Evolutionary conservation across 2,797 vertebrate genomes (phyloP).

Genomic region (Sternarchorhynchus goeldii): DNA sequence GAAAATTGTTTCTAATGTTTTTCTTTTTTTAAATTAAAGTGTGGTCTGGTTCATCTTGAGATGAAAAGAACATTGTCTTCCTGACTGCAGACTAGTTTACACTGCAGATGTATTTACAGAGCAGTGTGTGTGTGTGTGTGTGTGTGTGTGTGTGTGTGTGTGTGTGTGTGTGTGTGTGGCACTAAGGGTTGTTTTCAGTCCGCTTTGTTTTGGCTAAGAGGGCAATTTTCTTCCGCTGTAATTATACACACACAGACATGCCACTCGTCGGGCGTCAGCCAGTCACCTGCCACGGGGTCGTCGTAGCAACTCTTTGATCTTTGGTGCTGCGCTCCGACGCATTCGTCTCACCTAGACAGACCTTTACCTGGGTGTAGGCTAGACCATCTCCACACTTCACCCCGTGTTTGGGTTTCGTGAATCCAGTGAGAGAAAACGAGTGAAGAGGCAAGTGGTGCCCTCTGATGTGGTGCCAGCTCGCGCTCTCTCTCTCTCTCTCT

Average conservation of each 20-base stretch:
- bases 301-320: constrained; percentile 44
- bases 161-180: background rate
- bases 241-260: constrained; percentile 60
- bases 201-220: constrained; percentile 58
- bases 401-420: constrained; percentile 57
- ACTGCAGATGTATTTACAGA: constrained; percentile 26
- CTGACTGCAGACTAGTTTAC: background rate
- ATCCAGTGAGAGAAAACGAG: constrained; percentile 51
- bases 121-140: no score
- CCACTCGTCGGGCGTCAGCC: constrained; percentile 46
- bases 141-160: background rate
- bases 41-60: background rate
- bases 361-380: constrained; percentile 61
- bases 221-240: constrained; percentile 55
- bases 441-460: constrained; percentile 28
- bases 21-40: background rate
- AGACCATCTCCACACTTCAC: constrained; percentile 54
- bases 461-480: constrained; percentile 79
- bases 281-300: constrained; percentile 51
- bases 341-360: constrained; percentile 52
- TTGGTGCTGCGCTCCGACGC: constrained; percentile 26
- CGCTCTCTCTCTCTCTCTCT: constrained; percentile 49
- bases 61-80: background rate
- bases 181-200: constrained; percentile 34
- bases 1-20: no score